Percentiles rank a stretch among this genome's conserved stretches.
phyloP scores from a whole-genome alignment of 2,888 invertebrate species.

The Epinotia bilunana region DNA sequence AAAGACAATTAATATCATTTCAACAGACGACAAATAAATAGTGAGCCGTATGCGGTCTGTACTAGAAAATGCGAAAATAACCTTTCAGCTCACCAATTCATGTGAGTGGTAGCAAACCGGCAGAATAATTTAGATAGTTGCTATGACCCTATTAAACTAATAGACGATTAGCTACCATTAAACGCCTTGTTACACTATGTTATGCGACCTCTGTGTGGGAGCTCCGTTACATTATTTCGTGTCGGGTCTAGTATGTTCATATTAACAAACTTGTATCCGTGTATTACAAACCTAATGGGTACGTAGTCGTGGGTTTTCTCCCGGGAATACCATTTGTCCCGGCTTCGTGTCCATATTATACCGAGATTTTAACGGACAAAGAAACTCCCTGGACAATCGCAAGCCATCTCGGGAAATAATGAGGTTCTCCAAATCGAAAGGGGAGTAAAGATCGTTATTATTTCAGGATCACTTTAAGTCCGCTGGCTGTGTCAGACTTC shows the following conservation, averaged over 20 bases:
- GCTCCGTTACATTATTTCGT: neutral
- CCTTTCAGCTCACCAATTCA: no score
- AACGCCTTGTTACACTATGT: no score
- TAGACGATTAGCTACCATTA: no score
- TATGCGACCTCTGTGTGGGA: no score
- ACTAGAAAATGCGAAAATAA: no score
- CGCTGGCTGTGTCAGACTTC: neutral
- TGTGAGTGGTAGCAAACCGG: no score
- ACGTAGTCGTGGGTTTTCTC: neutral
- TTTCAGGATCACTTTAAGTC: constrained; percentile 1
- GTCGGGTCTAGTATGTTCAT: neutral
- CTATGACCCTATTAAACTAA: no score
- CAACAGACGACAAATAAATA: no score
- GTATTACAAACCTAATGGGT: constrained; percentile 21
- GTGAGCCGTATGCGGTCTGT: no score
- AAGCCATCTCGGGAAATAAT: constrained; percentile 10
- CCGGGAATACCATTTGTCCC: constrained; percentile 7
- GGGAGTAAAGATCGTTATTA: neutral
- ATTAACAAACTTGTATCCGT: neutral
- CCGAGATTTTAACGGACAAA: constrained; percentile 14
- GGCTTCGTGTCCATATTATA: constrained; percentile 15
- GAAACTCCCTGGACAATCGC: constrained; percentile 18
- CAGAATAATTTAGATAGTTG: no score
- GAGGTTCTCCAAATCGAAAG: constrained; percentile 10
- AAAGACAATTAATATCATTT: no score